Base-by-base conservation (phyloP, 2,797 vertebrate genomes). In the Sebastes reedi region DNA sequence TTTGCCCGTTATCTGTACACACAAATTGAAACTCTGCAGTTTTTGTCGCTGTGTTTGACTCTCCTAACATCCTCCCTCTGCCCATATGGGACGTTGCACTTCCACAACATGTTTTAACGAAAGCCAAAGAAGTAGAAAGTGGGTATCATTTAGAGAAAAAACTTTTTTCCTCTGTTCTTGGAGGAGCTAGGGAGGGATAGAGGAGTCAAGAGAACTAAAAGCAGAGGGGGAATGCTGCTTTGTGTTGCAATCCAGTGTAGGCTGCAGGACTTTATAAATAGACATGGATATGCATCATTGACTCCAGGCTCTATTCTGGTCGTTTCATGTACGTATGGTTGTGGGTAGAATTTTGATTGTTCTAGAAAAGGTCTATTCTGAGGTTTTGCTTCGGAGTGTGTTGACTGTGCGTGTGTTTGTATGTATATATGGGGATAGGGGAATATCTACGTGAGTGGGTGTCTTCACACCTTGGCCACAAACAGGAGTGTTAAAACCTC, bases 401-500 rank as follows among this genome's bases (percentile, higher is more conserved):
- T 70, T 67, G 54, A 71, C 54, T 67, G 24, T 72, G 39, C 58
- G 14, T 74, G 32, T 67, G 11, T 46, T 22, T 78, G 18, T 29
- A 46, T 46, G 42, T 46, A 46, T 46, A 39, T 79, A 71, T 54
- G 29, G 34, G 34, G 25, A 39, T 27, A 72, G 5, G 20, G 68
- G 27, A 60, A 62, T 83, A 77, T 83, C 59, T 87, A 14, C 72
- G 67, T 66, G 81, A 85, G 88, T 87, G 82, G 55, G 58, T 66
- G 50, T 86, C 75, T 89, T 94, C 78, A 85, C 91, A 92, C 91
- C 77, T 83, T 46, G 73, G 77, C 73, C 74, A 66, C 75, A 84
- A 82, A 91, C 91, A 90, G 64, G 77, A 90, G 93, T 89, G 92
- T 89, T 91, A 94, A 94, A 94, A 94, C 84, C 83, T 89, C 80